phyloP scores from a whole-genome alignment of 30 jellyfish, hydroid and myxozoan species.

The Mastigias papua region DNA sequence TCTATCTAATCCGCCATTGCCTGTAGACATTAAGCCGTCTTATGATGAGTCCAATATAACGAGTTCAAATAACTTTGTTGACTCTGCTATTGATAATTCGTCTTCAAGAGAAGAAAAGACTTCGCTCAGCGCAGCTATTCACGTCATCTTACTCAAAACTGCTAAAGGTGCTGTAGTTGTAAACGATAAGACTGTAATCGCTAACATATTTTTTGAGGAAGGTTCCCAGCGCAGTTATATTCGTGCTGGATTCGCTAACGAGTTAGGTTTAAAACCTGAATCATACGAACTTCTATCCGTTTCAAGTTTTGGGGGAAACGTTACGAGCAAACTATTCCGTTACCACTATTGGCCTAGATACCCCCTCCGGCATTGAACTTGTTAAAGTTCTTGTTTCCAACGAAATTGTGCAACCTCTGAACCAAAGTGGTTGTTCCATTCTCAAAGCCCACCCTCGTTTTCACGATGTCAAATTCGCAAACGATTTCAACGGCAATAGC shows the following conservation, averaged over 20 bases:
- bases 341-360: conserved; percentile 47
- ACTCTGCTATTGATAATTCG: background rate
- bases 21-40: background rate
- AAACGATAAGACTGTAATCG: background rate
- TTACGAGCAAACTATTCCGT: conserved; percentile 41
- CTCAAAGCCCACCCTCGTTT: conserved; percentile 43
- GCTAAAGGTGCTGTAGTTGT: conserved; percentile 18
- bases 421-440: conserved; percentile 6
- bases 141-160: conserved; percentile 1
- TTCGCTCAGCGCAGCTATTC: background rate
- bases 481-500: conserved; percentile 16
- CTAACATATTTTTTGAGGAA: conserved; percentile 19
- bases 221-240: conserved; percentile 40
- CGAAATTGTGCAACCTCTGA: conserved; percentile 46
- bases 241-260: conserved; percentile 46
- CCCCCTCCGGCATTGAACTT: conserved; percentile 48
- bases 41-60: background rate
- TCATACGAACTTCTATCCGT: conserved; percentile 53
- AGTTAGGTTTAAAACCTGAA: conserved; percentile 29
- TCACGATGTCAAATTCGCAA: conserved; percentile 22
- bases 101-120: background rate
- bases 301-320: conserved; percentile 53
- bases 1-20: background rate
- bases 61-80: background rate
- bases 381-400: conserved; percentile 32